Evolutionary conservation across 1,140 invertebrate species (phyloP).

Genomic region (Orussus abietinus): DNA sequence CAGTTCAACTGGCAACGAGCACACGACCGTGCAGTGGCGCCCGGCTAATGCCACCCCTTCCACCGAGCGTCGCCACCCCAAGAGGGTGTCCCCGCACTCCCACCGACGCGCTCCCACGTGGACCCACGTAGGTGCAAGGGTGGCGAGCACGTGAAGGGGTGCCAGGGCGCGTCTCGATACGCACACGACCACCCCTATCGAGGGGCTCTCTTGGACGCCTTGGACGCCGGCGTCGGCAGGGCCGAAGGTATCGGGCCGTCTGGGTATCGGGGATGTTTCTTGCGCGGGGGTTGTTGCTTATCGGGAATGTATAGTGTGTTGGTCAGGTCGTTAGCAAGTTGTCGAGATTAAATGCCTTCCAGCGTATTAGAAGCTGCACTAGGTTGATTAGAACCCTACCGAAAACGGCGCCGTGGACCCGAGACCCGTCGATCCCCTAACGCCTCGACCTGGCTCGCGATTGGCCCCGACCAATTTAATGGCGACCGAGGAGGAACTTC

Average conservation of each 20-base stretch:
- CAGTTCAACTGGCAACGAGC: conserved; percentile 43
- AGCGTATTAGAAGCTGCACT: conserved; percentile 47
- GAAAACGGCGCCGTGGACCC: conserved; percentile 4
- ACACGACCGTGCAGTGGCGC: conserved; percentile 23
- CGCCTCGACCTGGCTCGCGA: no score
- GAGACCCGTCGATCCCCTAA: no score
- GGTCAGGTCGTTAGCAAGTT: conserved; percentile 55
- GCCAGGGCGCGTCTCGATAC: no score
- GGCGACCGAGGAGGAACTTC: no score
- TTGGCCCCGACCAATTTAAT: no score
- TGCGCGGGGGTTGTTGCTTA: conserved; percentile 43
- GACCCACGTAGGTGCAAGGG: conserved; percentile 17
- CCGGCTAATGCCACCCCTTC: conserved; percentile 15
- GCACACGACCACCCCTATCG: conserved; percentile 24
- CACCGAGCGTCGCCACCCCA: no score
- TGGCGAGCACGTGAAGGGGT: conserved; percentile 22
- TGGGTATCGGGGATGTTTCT: conserved; percentile 41
- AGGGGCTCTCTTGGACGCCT: no score
- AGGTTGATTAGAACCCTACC: conserved; percentile 40
- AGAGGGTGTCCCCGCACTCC: no score
- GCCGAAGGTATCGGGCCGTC: conserved; percentile 12
- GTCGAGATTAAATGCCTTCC: conserved; percentile 52
- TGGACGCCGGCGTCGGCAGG: conserved; percentile 27
- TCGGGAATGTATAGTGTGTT: conserved; percentile 51
- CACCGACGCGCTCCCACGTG: conserved; percentile 6